Evolutionary conservation across 1,140 invertebrate species (phyloP).

Genomic region (Ceratosolen fusciceps): DNA sequence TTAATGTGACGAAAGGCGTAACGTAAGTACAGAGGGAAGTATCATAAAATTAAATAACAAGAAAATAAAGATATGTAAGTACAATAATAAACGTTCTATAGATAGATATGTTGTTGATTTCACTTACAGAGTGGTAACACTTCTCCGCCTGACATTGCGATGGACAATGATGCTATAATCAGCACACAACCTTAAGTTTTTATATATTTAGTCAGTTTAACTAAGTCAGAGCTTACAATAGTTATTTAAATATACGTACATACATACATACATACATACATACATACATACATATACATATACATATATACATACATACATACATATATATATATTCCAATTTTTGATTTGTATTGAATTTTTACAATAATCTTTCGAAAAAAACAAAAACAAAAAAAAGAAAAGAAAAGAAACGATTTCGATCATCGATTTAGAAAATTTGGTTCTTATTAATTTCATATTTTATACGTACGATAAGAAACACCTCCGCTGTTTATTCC

Average conservation of each 20-base stretch:
- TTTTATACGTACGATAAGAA: conserved; percentile 49
- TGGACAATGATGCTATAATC: conserved; percentile 70
- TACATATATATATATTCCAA: no score
- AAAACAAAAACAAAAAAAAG: no score
- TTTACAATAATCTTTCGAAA: conserved; percentile 36
- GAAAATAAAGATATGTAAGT: conserved; percentile 45
- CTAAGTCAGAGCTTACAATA: conserved; percentile 36
- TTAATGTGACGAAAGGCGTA: conserved; percentile 27
- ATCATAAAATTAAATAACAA: conserved; percentile 37
- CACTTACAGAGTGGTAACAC: conserved; percentile 72
- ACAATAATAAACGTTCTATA: conserved; percentile 59
- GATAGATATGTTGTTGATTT: conserved; percentile 69
- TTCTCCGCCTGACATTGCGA: conserved; percentile 70
- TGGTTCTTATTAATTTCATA: conserved; percentile 40
- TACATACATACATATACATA: no score
- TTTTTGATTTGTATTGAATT: not conserved
- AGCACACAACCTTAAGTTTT: conserved; percentile 69
- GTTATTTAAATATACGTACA: conserved; percentile 34
- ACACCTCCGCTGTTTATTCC: conserved; percentile 53
- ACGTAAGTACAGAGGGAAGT: conserved; percentile 36
- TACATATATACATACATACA: no score
- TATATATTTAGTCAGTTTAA: conserved; percentile 56
- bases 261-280: no score
- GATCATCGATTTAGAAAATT: conserved; percentile 35
- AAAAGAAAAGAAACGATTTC: conserved; percentile 36